A percentile compares a stretch with the other conserved stretches of the same genome.
Evolutionary conservation across 2,888 invertebrate genomes (phyloP).

Genomic region (Bibio marci): DNA sequence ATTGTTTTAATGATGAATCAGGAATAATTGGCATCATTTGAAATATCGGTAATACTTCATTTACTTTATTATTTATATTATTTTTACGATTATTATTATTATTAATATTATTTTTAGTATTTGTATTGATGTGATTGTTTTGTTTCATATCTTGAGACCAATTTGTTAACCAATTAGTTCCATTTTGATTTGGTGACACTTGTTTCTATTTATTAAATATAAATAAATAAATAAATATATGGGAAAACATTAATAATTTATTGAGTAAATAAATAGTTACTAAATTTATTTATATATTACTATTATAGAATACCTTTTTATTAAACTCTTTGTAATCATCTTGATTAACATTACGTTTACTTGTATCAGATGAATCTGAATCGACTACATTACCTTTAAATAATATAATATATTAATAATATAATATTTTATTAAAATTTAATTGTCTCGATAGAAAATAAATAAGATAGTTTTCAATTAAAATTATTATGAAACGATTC

Average conservation of each 20-base stretch:
- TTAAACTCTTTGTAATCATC: constrained; percentile 13
- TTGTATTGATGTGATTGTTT: constrained; percentile 18
- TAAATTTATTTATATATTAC: constrained; percentile 3
- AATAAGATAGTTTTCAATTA: too few relatives aligned
- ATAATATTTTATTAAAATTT: too few relatives aligned
- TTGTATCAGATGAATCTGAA: constrained; percentile 12
- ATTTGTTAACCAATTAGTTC: constrained; percentile 36
- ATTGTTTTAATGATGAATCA: constrained; percentile 21
- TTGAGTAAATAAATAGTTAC: constrained; percentile 9
- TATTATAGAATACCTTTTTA: not conserved
- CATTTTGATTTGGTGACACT: constrained; percentile 30
- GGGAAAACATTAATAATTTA: constrained; percentile 6
- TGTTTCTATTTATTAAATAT: not conserved
- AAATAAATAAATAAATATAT: not conserved
- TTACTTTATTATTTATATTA: constrained; percentile 26
- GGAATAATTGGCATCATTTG: constrained; percentile 30
- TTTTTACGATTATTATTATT: constrained; percentile 21
- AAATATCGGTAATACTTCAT: constrained; percentile 26
- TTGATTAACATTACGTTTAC: constrained; percentile 22
- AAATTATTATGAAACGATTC: too few relatives aligned
- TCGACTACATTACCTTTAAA: constrained; percentile 7
- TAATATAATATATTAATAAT: not conserved
- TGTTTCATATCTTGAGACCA: constrained; percentile 41
- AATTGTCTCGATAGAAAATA: too few relatives aligned
- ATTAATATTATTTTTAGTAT: constrained; percentile 15